These are phyloP conservation scores for Pemphigus obesinymphae DNA, from an alignment of 1,140 invertebrate species.

Conservation along the genomic window DNA sequence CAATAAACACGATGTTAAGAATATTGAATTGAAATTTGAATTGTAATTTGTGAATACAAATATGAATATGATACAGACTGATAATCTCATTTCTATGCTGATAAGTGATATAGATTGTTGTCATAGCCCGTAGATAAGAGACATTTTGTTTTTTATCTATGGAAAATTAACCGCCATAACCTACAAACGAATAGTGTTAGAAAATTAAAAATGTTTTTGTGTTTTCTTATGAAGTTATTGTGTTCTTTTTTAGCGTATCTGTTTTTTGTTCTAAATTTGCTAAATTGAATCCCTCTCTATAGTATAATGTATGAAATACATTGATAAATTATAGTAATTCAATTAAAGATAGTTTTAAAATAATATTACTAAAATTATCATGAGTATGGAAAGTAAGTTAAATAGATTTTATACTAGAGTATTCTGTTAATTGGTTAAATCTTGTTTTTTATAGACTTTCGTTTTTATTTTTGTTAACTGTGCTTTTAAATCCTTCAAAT, in stretches of 20 bases:
- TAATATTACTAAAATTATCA: background rate
- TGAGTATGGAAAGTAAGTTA: constrained; percentile 3
- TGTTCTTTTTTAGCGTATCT: background rate
- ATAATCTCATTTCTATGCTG: too few relatives aligned
- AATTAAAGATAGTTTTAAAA: background rate
- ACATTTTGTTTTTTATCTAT: too few relatives aligned
- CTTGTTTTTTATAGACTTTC: background rate
- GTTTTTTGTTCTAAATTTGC: too few relatives aligned
- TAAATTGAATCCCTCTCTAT: too few relatives aligned
- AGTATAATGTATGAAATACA: background rate
- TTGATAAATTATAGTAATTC: too few relatives aligned
- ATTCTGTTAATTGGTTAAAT: background rate
- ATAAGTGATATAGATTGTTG: too few relatives aligned
- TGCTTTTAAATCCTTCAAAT: background rate
- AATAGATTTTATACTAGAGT: background rate
- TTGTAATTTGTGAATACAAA: too few relatives aligned
- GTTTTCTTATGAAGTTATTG: background rate
- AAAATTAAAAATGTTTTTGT: background rate
- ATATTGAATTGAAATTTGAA: too few relatives aligned
- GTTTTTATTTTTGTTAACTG: background rate
- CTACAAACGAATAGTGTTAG: background rate
- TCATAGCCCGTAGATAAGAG: too few relatives aligned
- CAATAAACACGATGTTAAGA: too few relatives aligned
- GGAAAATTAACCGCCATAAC: constrained; percentile 23
- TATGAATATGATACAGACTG: too few relatives aligned